A percentile compares a stretch with the other conserved stretches of the same genome.
Evolutionary conservation across 2,888 invertebrate genomes (phyloP).

Genomic region (Diarsia rubi): DNA sequence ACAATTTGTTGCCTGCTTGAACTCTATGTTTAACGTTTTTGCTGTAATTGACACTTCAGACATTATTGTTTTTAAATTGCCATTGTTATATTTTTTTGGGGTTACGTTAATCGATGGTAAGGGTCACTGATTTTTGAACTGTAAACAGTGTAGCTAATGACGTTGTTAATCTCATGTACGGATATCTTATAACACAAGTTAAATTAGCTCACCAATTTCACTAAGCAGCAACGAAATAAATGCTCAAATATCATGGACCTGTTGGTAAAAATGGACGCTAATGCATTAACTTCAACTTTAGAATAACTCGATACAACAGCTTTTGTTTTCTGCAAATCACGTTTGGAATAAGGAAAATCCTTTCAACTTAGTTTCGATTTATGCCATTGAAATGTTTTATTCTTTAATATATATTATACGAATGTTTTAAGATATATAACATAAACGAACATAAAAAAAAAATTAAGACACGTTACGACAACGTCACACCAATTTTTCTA

Average conservation of each 20-base stretch:
- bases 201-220: not conserved
- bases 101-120: not conserved
- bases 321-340: conserved; percentile 15
- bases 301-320: conserved; percentile 4
- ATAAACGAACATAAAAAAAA: not conserved
- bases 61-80: conserved; percentile 24
- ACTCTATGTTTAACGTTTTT: conserved; percentile 32
- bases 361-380: not conserved
- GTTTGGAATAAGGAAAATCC: conserved; percentile 19
- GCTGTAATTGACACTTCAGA: conserved; percentile 27
- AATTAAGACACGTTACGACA: not conserved
- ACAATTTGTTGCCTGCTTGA: conserved; percentile 22
- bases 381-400: conserved; percentile 1
- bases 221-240: not conserved
- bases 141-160: not conserved
- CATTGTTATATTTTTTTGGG: conserved; percentile 38
- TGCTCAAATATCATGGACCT: not conserved
- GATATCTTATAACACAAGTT: not conserved
- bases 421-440: no score
- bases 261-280: not conserved
- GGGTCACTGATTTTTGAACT: not conserved
- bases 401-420: no score
- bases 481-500: not conserved
- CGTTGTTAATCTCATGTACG: not conserved
- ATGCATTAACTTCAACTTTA: not conserved